Conservation (phyloP, 2,797 vertebrate genomes). For the Pseudochirops cupreus region DNA sequence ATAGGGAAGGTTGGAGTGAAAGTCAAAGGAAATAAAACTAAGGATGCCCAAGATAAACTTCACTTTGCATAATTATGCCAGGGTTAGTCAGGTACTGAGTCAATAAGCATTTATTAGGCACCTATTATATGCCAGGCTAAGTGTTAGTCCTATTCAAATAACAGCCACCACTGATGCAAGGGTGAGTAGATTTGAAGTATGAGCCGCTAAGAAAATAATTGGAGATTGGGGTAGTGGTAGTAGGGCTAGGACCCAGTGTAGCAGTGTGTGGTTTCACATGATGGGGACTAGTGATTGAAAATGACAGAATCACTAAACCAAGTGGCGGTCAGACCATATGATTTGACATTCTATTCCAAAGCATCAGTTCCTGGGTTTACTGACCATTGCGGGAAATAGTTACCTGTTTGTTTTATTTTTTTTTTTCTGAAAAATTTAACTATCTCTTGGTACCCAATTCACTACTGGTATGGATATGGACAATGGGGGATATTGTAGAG, state of each 20-base stretch:
- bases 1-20: not conserved
- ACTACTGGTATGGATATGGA: not conserved
- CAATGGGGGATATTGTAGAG: not conserved
- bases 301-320: not conserved
- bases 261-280: not conserved
- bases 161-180: not conserved
- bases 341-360: not conserved
- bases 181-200: not conserved
- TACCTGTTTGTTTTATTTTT: not conserved
- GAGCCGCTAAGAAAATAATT: slow-evolving; percentile 30
- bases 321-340: not conserved
- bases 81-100: not conserved
- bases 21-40: slow-evolving; percentile 39
- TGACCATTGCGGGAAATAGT: not conserved
- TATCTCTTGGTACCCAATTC: not conserved
- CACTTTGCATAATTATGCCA: not conserved
- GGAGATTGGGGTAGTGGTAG: not conserved
- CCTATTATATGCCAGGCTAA: not conserved
- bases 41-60: not conserved
- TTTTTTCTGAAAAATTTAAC: not conserved
- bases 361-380: not conserved
- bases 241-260: not conserved
- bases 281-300: not conserved
- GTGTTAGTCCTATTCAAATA: slow-evolving; percentile 16
- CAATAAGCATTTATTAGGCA: not conserved